Evolutionary conservation across 37 sponge, comb jelly and placozoan species (phyloP).

Genomic region (Hormiphora californensis): DNA sequence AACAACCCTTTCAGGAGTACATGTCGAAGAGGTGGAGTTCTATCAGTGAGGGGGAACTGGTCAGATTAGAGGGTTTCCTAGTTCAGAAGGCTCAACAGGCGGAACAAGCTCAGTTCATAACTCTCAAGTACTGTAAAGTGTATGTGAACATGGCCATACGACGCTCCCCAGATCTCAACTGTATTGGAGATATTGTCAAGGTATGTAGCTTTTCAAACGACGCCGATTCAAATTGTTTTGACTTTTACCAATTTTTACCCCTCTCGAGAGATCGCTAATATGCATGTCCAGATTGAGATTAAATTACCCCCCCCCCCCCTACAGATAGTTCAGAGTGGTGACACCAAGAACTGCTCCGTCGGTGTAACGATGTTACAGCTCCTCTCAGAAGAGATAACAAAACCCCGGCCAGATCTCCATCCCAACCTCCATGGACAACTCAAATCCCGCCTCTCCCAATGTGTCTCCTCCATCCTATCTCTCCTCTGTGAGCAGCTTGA

Average conservation of each 20-base stretch:
- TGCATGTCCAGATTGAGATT: no score
- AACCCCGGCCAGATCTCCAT: not conserved
- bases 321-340: no score
- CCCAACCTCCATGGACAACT: not conserved
- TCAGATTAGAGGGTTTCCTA: not conserved
- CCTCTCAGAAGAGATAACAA: slow-evolving; percentile 4
- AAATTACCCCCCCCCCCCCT: not conserved
- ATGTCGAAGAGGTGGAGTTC: not conserved
- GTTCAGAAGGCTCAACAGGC: not conserved
- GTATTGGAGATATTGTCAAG: no score
- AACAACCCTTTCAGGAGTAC: not conserved
- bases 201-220: no score
- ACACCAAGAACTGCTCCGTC: no score
- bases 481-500: not conserved
- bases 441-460: not conserved
- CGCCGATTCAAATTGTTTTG: no score
- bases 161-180: no score
- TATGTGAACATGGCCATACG: slow-evolving; percentile 17
- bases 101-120: slow-evolving; percentile 36
- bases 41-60: not conserved
- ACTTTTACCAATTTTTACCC: no score
- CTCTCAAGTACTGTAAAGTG: slow-evolving; percentile 30
- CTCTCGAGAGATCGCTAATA: no score
- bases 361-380: slow-evolving; percentile 9
- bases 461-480: not conserved